Evolutionary conservation across 2,888 invertebrate species (phyloP).

Genomic region (Hedychridium roseum): DNA sequence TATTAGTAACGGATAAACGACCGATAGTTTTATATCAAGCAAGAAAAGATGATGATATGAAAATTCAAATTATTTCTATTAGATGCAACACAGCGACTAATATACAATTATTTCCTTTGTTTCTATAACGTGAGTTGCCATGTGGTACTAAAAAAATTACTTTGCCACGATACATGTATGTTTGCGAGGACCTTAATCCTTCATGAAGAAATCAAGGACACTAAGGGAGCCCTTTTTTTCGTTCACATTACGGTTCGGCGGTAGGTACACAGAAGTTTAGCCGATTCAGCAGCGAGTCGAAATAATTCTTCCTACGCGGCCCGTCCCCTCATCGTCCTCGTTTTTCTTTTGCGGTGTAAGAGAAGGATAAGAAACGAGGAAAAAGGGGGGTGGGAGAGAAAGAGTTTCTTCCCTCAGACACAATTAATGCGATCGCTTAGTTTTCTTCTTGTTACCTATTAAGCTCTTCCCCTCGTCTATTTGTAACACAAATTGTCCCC

Average conservation of each 20-base stretch:
- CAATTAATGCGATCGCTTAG: slow-evolving; percentile 52
- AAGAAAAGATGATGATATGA: too few species aligned
- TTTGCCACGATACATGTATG: too few species aligned
- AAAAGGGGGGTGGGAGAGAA: slow-evolving; percentile 15
- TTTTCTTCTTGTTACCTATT: slow-evolving; percentile 51
- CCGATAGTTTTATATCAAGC: too few species aligned
- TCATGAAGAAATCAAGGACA: slow-evolving; percentile 10
- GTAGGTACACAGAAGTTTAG: slow-evolving; percentile 36
- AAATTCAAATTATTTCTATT: too few species aligned
- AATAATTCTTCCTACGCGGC: slow-evolving; percentile 36
- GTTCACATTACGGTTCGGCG: slow-evolving; percentile 13
- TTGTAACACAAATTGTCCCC: slow-evolving; percentile 45
- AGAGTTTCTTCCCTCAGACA: slow-evolving; percentile 23
- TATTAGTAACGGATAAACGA: too few species aligned
- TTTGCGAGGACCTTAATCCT: too few species aligned
- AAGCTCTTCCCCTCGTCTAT: slow-evolving; percentile 32
- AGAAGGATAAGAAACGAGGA: slow-evolving; percentile 1
- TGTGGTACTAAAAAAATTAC: too few species aligned
- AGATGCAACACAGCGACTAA: too few species aligned
- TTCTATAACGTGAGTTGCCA: too few species aligned
- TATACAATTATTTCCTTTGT: too few species aligned
- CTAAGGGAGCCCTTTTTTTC: slow-evolving; percentile 9
- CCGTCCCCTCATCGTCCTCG: slow-evolving; percentile 11
- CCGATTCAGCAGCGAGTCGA: slow-evolving; percentile 43
- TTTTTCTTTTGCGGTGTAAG: slow-evolving; percentile 4